Conservation (phyloP, 2,888 invertebrate genomes). For the Rhamnusium bicolor region DNA sequence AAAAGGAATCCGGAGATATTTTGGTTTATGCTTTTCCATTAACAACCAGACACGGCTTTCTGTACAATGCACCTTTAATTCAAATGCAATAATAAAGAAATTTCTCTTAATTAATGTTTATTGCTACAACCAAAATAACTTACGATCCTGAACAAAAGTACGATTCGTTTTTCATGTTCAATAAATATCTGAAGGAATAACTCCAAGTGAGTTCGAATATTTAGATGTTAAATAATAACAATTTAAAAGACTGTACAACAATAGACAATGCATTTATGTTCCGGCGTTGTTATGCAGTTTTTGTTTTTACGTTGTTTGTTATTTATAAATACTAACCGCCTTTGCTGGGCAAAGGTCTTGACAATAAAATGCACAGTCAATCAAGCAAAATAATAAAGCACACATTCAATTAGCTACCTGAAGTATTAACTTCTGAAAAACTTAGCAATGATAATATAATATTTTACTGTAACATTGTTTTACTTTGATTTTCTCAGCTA, state of each 20-base stretch:
- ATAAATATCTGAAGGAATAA: slow-evolving; percentile 18
- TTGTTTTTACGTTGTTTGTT: slow-evolving; percentile 1
- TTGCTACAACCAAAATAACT: slow-evolving; percentile 12
- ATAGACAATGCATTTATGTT: not conserved
- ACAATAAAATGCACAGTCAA: slow-evolving; percentile 7
- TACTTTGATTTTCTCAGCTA: not conserved
- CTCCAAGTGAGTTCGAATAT: not conserved
- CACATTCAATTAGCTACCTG: slow-evolving; percentile 6
- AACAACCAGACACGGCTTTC: slow-evolving; percentile 37
- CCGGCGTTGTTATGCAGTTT: not conserved
- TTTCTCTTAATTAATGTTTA: slow-evolving; percentile 38
- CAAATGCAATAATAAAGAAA: slow-evolving; percentile 41
- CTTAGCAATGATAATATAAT: not conserved
- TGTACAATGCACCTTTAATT: slow-evolving; percentile 37
- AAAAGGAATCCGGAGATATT: slow-evolving; percentile 53
- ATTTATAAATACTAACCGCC: not conserved
- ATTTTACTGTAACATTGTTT: not conserved
- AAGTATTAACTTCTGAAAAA: not conserved
- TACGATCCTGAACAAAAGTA: not conserved
- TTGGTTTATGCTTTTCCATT: slow-evolving; percentile 54
- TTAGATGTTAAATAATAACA: not conserved
- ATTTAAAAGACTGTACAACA: not conserved
- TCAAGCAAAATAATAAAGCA: slow-evolving; percentile 9
- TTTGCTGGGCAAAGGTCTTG: not conserved
- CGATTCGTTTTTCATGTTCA: not conserved